Conservation (phyloP, 2,888 invertebrate species). For the Alloscopus bannaensis region DNA sequence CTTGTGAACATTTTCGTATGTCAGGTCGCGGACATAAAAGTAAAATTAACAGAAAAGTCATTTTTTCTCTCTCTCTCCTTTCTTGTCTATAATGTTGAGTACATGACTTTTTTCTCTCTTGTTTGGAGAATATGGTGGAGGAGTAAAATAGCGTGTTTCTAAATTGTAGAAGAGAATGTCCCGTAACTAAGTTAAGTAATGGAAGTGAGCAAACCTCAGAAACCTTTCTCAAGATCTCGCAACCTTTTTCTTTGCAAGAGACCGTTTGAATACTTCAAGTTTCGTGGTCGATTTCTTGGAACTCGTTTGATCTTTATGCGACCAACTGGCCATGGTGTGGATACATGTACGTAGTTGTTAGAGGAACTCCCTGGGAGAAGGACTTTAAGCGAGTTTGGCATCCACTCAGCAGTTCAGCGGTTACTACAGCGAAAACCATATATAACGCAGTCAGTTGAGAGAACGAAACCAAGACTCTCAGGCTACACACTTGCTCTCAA, state of each 20-base stretch:
- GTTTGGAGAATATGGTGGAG: too few relatives aligned
- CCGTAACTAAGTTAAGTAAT: constrained; percentile 10
- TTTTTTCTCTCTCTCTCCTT: too few relatives aligned
- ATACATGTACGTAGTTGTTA: constrained; percentile 21
- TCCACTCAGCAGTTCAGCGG: constrained; percentile 17
- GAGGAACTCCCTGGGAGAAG: background rate
- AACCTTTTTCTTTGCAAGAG: constrained; percentile 3
- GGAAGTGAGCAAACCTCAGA: constrained; percentile 1
- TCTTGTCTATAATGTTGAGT: too few relatives aligned
- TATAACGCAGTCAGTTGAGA: background rate
- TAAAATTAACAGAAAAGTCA: too few relatives aligned
- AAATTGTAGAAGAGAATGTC: background rate
- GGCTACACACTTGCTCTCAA: constrained; percentile 4
- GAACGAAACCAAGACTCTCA: background rate
- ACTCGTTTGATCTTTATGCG: constrained; percentile 56
- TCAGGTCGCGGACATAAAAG: too few relatives aligned
- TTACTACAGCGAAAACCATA: constrained; percentile 15
- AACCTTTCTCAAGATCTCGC: constrained; percentile 9
- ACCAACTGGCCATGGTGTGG: constrained; percentile 44
- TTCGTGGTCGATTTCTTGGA: constrained; percentile 53
- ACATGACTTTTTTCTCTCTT: too few relatives aligned
- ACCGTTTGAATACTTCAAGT: constrained; percentile 34
- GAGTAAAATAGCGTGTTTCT: background rate
- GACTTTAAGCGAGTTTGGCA: constrained; percentile 45
- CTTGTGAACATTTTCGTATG: too few relatives aligned